Conservation (phyloP, 2,797 vertebrate genomes). For the Trematomus bernacchii region DNA sequence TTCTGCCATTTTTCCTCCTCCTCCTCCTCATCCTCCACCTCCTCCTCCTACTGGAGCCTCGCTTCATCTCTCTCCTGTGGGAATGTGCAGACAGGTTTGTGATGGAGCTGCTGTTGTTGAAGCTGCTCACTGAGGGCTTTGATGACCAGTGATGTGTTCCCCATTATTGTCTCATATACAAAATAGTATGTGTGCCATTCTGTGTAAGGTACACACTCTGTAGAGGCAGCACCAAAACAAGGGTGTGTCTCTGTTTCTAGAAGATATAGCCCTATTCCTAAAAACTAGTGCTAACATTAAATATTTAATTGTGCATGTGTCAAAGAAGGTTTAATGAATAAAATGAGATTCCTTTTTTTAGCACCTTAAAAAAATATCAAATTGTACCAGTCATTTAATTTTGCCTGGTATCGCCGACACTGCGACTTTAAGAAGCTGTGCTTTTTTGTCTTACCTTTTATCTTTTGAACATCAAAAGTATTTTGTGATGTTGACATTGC, state of each 20-base stretch:
- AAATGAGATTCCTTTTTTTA: neutral
- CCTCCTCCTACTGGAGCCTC: conserved; percentile 61
- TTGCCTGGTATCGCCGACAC: neutral
- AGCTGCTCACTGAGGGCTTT: conserved; percentile 66
- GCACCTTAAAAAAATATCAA: conserved; percentile 2
- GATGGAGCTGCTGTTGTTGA: conserved; percentile 68
- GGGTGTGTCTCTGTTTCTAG: conserved; percentile 36
- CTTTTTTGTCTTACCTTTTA: conserved; percentile 9
- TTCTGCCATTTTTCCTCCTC: conserved; percentile 57
- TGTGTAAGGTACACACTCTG: conserved; percentile 6
- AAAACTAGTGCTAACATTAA: neutral
- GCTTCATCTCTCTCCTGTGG: conserved; percentile 71
- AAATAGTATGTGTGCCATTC: conserved; percentile 26
- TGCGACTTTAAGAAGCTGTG: conserved; percentile 11
- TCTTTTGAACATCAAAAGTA: conserved; percentile 33
- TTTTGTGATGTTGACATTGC: conserved; percentile 55
- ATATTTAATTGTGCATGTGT: neutral
- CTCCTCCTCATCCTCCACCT: conserved; percentile 17
- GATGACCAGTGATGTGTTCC: conserved; percentile 67
- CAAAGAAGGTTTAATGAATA: neutral
- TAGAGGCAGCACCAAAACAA: conserved; percentile 19
- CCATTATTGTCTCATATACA: conserved; percentile 54
- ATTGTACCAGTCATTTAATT: neutral
- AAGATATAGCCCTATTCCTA: neutral
- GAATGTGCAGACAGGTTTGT: conserved; percentile 77